phyloP scores from a whole-genome alignment of 2,888 invertebrate genomes.

The Acrobasis suavella region DNA sequence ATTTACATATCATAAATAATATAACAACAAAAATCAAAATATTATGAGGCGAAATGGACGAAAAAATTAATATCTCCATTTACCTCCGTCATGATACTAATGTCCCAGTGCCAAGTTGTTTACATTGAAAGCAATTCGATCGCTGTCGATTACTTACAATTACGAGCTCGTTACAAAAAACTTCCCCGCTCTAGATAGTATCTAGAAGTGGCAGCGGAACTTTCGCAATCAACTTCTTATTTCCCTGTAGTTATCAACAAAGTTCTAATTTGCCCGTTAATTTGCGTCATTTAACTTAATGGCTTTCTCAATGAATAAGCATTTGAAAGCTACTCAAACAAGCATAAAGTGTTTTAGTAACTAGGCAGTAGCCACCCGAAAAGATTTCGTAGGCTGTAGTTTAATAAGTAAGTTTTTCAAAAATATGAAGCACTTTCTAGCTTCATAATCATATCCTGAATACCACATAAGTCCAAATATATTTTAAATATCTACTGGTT shows the following conservation, averaged over 20 bases:
- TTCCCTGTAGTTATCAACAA: constrained; percentile 24
- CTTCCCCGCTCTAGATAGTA: constrained; percentile 7
- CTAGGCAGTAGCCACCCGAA: background rate
- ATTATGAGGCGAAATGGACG: no score
- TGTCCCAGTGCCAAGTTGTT: constrained; percentile 8
- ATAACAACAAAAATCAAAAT: no score
- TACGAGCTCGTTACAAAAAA: constrained; percentile 22
- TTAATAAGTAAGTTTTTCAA: no score
- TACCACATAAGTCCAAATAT: no score
- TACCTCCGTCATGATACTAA: background rate
- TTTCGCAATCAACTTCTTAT: constrained; percentile 28
- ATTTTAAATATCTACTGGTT: no score
- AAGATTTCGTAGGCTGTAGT: no score
- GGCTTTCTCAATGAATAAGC: constrained; percentile 6
- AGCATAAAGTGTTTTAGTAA: background rate
- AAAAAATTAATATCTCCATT: background rate
- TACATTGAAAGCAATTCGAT: constrained; percentile 18
- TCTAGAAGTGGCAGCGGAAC: constrained; percentile 18
- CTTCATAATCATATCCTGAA: no score
- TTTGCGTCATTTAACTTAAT: constrained; percentile 19
- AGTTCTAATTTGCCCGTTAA: constrained; percentile 18
- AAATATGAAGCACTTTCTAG: no score
- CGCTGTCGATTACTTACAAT: constrained; percentile 19
- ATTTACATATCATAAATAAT: no score
- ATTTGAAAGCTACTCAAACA: background rate